Conservation (phyloP, 2,113 vertebrate genomes). For the Colossoma macropomum region DNA sequence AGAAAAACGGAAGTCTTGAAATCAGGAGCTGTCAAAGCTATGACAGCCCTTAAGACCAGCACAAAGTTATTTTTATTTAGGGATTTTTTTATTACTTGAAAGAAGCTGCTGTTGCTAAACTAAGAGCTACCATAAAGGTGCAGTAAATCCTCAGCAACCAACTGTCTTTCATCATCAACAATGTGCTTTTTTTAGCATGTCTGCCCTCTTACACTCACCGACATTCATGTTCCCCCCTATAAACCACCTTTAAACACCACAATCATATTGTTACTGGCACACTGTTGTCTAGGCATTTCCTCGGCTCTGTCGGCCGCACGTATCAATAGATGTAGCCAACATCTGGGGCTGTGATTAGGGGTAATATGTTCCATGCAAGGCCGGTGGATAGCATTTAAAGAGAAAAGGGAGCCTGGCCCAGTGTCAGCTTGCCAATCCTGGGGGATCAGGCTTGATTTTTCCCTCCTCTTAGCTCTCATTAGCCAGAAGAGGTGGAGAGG, state of each 20-base stretch:
- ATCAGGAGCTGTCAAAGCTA: no score
- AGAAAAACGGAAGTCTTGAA: no score
- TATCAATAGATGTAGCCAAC: constrained; percentile 56
- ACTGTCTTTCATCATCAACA: constrained; percentile 26
- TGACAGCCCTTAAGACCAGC: no score
- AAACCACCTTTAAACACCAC: constrained; percentile 45
- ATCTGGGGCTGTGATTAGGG: constrained; percentile 68
- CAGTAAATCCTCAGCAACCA: neutral
- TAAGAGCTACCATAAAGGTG: no score
- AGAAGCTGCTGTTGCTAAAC: no score
- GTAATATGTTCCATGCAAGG: constrained; percentile 59
- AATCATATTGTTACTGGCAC: constrained; percentile 42
- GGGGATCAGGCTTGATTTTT: constrained; percentile 47
- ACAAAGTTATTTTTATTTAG: no score
- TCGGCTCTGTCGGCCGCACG: constrained; percentile 41
- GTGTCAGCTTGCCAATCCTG: constrained; percentile 44
- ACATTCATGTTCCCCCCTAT: neutral
- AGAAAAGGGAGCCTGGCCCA: constrained; percentile 29
- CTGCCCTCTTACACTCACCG: constrained; percentile 17
- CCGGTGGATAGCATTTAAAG: constrained; percentile 24
- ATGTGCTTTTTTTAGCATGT: constrained; percentile 5
- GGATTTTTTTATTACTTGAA: no score
- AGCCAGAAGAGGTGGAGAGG: constrained; percentile 28
- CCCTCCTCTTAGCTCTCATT: constrained; percentile 39
- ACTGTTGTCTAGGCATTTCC: constrained; percentile 37